Evolutionary conservation across 2,113 vertebrate species (phyloP), one percentile per base, ranked within the genome.

Genomic region (Merops nubicus): DNA sequence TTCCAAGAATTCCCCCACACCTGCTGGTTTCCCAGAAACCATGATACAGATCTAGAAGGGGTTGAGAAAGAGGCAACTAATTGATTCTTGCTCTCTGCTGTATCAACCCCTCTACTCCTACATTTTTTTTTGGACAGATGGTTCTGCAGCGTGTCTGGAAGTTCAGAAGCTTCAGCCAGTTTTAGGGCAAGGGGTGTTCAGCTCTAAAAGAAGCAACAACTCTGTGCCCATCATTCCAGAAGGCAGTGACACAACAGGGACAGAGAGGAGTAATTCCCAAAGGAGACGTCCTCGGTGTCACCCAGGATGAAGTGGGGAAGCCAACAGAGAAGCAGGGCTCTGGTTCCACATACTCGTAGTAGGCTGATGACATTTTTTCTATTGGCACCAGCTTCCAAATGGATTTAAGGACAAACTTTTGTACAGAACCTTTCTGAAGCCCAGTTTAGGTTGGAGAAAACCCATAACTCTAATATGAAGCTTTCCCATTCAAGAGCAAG

Each of bases 31-130:
- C 89, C 72, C 95, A 95, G 96, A 96, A 97, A 96, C 94, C 23
- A 8, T 12, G 96, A 97, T 96, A 77, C 9, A 11, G 42, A 95
- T 95, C 94, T 89, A 79, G 40, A 56, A 92, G 50, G 51, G 64
- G 29, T 97, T 97, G 91, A 60, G 95, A 97, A 97, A 97, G 89
- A 96, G 33, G 15, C 28, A 48, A 20, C 80, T 68, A 67, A 96
- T 96, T 93, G 92, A 87, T 85, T 54, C 54, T 64, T 84, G 34
- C 64, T 60, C 31, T 43, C 42, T 81, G 59, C 67, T 40, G 34
- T 18, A 96, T 75, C 83, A 96, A 43, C 47, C 54, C 76, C 72
- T 26, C n/a, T 45, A 25, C 89, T 96, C 80, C 80, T 74, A 78
- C 69, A 10, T 70, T 63, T 74, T n/a, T n/a, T 76, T 90, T 51